A percentile compares a stretch with the other conserved stretches of the same genome.
These are phyloP conservation scores for Orcinus orca DNA, from an alignment of 2,113 vertebrate species.

Conservation along the genomic window DNA sequence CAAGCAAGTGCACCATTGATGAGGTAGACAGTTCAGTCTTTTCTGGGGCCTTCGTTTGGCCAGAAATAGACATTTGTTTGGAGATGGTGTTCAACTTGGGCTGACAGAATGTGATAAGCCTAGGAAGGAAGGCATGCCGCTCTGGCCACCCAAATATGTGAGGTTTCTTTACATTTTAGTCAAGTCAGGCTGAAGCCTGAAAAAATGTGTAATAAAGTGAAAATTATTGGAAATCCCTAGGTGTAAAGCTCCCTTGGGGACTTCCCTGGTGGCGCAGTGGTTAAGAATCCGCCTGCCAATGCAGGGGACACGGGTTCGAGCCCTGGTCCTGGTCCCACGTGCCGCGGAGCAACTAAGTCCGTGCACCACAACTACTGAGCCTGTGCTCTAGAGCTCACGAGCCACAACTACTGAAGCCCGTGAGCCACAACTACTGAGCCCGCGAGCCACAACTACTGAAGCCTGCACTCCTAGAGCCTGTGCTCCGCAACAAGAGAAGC, in stretches of 20 bases:
- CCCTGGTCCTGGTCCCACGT: too few species aligned
- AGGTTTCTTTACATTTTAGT: conserved; percentile 2
- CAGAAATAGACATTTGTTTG: conserved; percentile 45
- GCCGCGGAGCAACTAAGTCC: too few species aligned
- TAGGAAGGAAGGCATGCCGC: background rate
- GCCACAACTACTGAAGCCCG: too few species aligned
- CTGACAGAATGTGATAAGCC: background rate
- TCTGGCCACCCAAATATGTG: background rate
- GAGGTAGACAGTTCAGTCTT: conserved; percentile 20
- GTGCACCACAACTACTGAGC: too few species aligned
- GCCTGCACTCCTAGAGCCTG: too few species aligned
- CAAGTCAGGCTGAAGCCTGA: background rate
- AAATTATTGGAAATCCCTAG: background rate
- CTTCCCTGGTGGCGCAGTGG: too few species aligned
- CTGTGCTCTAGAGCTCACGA: too few species aligned
- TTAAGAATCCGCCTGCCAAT: too few species aligned
- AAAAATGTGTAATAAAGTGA: background rate
- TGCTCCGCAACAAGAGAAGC: too few species aligned
- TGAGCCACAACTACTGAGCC: too few species aligned
- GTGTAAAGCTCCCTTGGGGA: background rate
- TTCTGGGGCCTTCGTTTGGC: conserved; percentile 23
- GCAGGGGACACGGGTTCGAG: too few species aligned
- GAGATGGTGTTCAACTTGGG: background rate
- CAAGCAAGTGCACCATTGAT: conserved; percentile 6
- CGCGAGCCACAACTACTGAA: too few species aligned